A percentile compares a stretch with the other conserved stretches of the same genome.
These are phyloP conservation scores for Leptarthrus brevirostris DNA, from an alignment of 2,888 invertebrate genomes.

Conservation along the genomic window DNA sequence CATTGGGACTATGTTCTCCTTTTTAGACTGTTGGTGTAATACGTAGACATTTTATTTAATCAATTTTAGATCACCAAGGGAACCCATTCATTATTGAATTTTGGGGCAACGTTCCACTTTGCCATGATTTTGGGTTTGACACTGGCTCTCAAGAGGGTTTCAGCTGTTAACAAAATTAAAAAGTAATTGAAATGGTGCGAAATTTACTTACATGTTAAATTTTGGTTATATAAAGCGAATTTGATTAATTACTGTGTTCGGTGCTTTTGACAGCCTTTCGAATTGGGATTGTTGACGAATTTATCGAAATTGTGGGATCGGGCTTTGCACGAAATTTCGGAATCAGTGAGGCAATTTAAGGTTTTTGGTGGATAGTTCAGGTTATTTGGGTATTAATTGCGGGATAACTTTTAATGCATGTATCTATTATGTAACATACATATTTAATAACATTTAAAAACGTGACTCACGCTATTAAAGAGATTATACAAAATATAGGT, in stretches of 20 bases:
- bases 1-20: slow-evolving; percentile 12
- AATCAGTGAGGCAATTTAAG: too few species aligned
- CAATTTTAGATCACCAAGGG: slow-evolving; percentile 33
- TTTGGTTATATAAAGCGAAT: background rate
- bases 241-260: slow-evolving; percentile 20
- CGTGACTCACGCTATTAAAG: too few species aligned
- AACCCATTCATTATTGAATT: slow-evolving; percentile 36
- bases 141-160: background rate
- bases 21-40: background rate
- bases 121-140: slow-evolving; percentile 28
- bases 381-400: too few species aligned
- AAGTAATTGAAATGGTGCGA: slow-evolving; percentile 17
- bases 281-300: too few species aligned
- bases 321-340: too few species aligned
- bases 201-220: slow-evolving; percentile 13
- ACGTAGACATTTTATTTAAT: slow-evolving; percentile 33
- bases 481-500: too few species aligned
- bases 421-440: too few species aligned
- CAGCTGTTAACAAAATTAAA: slow-evolving; percentile 36
- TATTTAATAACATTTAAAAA: too few species aligned
- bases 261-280: too few species aligned
- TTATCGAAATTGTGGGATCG: too few species aligned
- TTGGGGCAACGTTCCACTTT: slow-evolving; percentile 18
- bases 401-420: too few species aligned
- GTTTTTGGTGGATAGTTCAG: too few species aligned